phyloP scores from a whole-genome alignment of 1,140 invertebrate species.

The Potamilus streckersoni region DNA sequence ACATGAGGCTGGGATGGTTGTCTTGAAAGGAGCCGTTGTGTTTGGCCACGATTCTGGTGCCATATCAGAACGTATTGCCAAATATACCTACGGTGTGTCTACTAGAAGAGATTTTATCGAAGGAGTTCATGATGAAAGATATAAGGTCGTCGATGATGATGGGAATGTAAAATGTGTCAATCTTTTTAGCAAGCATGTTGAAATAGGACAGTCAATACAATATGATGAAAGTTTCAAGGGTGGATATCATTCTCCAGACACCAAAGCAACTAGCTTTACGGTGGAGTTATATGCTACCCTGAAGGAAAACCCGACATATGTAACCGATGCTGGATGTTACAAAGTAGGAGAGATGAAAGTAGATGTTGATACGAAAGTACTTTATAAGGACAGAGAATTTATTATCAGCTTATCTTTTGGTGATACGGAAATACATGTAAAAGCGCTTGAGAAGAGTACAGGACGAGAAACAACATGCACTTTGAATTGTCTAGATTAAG shows the following conservation, averaged over 20 bases:
- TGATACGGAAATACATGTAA: slow-evolving; percentile 24
- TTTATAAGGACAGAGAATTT: slow-evolving; percentile 17
- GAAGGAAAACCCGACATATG: slow-evolving; percentile 22
- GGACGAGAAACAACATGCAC: neutral
- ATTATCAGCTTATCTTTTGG: slow-evolving; percentile 25
- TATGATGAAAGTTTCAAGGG: slow-evolving; percentile 5
- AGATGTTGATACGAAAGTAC: neutral
- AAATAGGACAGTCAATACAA: slow-evolving; percentile 17
- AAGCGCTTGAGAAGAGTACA: slow-evolving; percentile 25
- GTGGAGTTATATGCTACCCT: slow-evolving; percentile 16
- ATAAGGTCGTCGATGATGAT: slow-evolving; percentile 14
- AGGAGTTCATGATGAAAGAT: slow-evolving; percentile 6
- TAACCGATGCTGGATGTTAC: slow-evolving; percentile 17
- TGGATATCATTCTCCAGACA: slow-evolving; percentile 14
- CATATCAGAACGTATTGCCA: neutral
- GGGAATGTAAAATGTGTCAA: slow-evolving; percentile 16
- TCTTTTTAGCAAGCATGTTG: slow-evolving; percentile 23
- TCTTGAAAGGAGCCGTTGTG: slow-evolving; percentile 19
- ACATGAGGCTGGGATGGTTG: slow-evolving; percentile 11
- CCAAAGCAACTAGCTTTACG: slow-evolving; percentile 10
- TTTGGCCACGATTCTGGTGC: slow-evolving; percentile 6
- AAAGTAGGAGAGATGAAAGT: slow-evolving; percentile 24
- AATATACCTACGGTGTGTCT: neutral
- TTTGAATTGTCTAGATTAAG: no score
- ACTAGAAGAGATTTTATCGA: slow-evolving; percentile 7